phyloP scores from a whole-genome alignment of 2,888 invertebrate species.

The Tinea pellionella region DNA sequence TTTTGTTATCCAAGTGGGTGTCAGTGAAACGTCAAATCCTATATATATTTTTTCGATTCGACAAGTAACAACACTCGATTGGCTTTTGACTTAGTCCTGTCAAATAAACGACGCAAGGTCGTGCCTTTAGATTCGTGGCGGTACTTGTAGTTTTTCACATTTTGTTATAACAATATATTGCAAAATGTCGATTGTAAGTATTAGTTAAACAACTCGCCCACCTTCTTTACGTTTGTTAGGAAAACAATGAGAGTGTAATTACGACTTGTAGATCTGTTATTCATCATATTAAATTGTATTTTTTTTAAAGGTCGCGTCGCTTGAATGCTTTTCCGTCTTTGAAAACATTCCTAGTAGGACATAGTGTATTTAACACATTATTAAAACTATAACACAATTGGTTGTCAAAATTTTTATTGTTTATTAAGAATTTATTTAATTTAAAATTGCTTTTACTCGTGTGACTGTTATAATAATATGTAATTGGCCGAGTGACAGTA shows the following conservation, averaged over 20 bases:
- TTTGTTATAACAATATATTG: too few relatives aligned
- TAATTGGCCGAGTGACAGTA: constrained; percentile 40
- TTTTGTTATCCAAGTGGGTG: too few relatives aligned
- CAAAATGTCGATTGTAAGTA: too few relatives aligned
- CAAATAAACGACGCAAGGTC: too few relatives aligned
- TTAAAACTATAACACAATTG: not conserved
- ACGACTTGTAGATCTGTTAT: not conserved
- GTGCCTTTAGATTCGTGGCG: too few relatives aligned
- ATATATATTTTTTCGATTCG: too few relatives aligned
- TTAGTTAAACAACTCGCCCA: not conserved
- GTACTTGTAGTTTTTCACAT: too few relatives aligned
- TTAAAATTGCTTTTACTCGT: constrained; percentile 4
- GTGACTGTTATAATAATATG: not conserved
- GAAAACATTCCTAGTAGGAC: not conserved
- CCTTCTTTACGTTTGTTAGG: not conserved
- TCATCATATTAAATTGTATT: not conserved
- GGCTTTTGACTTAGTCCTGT: too few relatives aligned
- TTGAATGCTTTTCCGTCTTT: not conserved
- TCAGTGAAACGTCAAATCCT: too few relatives aligned
- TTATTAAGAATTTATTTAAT: constrained; percentile 1
- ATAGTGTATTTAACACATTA: not conserved
- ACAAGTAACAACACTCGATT: too few relatives aligned
- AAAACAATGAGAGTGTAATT: not conserved
- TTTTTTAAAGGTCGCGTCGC: not conserved
- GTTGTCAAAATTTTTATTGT: not conserved